These are phyloP conservation scores for Gymnocypris eckloni DNA, from an alignment of 2,797 vertebrate genomes.

Conservation along the genomic window DNA sequence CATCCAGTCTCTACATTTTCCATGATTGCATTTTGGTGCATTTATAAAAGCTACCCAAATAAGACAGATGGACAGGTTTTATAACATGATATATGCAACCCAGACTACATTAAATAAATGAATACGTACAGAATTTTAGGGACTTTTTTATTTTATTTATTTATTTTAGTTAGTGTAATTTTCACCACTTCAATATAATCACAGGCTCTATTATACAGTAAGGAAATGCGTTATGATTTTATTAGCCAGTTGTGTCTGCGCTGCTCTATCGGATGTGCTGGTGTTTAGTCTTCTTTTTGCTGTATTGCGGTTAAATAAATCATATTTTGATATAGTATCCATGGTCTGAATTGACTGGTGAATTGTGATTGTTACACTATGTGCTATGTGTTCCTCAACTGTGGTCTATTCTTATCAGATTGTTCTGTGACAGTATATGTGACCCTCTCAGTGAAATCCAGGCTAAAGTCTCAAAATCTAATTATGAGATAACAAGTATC, in stretches of 20 bases:
- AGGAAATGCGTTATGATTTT: neutral
- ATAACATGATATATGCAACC: neutral
- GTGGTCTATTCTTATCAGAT: constrained; percentile 23
- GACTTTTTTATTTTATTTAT: neutral
- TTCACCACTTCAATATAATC: neutral
- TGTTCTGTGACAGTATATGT: neutral
- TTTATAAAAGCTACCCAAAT: neutral
- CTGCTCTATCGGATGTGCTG: constrained; percentile 20
- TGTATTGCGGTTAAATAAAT: constrained; percentile 30
- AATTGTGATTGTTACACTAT: neutral
- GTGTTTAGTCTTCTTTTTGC: constrained; percentile 47
- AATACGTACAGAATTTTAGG: neutral
- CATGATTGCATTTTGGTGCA: neutral
- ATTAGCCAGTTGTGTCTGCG: constrained; percentile 6
- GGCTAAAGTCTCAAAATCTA: no score
- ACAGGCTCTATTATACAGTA: no score
- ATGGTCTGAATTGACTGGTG: constrained; percentile 1
- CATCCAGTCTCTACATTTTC: neutral
- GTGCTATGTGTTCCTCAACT: constrained; percentile 3
- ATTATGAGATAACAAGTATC: no score
- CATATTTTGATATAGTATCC: constrained; percentile 30
- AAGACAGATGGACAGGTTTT: no score
- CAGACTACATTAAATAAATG: neutral
- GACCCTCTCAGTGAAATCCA: no score
- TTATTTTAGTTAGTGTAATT: neutral